Evolutionary conservation across 2,797 vertebrate species (phyloP).

Genomic region (Enteromius mattozi): DNA sequence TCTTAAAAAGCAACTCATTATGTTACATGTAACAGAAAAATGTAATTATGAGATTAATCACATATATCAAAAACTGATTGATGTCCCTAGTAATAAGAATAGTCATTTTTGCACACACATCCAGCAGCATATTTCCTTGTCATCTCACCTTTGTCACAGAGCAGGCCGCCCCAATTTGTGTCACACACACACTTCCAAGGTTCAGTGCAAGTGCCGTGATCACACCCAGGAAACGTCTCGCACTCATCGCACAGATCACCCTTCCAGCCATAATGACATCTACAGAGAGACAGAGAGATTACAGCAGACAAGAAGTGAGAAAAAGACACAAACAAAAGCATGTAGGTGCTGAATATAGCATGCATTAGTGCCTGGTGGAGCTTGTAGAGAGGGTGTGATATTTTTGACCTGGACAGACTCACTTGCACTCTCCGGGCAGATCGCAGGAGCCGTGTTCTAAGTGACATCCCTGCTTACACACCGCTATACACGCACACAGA

Average conservation of each 20-base stretch:
- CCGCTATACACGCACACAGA: constrained; percentile 67
- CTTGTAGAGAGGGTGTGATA: background rate
- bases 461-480: constrained; percentile 83
- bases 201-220: constrained; percentile 80
- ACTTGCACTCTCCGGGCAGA: constrained; percentile 82
- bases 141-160: constrained; percentile 84
- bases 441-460: constrained; percentile 76
- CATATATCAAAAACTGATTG: background rate
- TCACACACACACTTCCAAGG: constrained; percentile 87
- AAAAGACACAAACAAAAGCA: constrained; percentile 5
- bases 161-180: constrained; percentile 86
- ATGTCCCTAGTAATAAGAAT: background rate
- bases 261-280: constrained; percentile 85
- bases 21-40: background rate
- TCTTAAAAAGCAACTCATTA: background rate
- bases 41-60: background rate
- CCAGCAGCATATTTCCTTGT: constrained; percentile 17
- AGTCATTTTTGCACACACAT: constrained; percentile 29
- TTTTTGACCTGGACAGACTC: constrained; percentile 58
- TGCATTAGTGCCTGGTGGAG: background rate
- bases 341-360: background rate
- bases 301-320: background rate
- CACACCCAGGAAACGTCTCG: constrained; percentile 81
- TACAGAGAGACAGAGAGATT: constrained; percentile 45
- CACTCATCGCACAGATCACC: constrained; percentile 81